Evolutionary conservation across 2,113 vertebrate genomes (phyloP).

Genomic region (Heptranchias perlo): DNA sequence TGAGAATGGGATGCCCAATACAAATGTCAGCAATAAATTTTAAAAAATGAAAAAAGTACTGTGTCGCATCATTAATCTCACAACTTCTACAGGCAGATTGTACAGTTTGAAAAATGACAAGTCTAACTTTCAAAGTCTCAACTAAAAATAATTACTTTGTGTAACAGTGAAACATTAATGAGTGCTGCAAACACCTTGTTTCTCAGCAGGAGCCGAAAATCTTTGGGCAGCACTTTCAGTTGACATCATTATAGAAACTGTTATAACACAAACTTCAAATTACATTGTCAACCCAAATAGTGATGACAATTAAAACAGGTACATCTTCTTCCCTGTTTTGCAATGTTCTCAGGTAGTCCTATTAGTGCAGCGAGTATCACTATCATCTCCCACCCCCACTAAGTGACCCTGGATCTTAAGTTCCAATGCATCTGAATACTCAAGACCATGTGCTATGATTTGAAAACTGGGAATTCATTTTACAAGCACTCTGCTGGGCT

Average conservation of each 20-base stretch:
- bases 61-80: not conserved
- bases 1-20: not conserved
- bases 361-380: not conserved
- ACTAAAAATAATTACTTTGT: constrained; percentile 32
- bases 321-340: not conserved
- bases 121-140: not conserved
- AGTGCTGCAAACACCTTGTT: not conserved
- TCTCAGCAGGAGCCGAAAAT: not conserved
- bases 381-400: not conserved
- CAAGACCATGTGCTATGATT: not conserved
- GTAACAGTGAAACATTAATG: not conserved
- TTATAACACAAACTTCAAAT: not conserved
- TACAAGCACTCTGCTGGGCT: not conserved
- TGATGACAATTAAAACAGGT: not conserved
- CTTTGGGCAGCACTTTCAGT: not conserved
- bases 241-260: not conserved
- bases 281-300: not conserved
- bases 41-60: not conserved
- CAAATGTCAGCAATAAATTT: not conserved
- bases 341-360: not conserved
- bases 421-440: not conserved
- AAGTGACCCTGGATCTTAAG: not conserved
- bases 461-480: not conserved
- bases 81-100: not conserved
- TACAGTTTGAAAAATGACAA: not conserved